phyloP scores from a whole-genome alignment of 2,888 invertebrate genomes.

The Chloromyia formosa region DNA sequence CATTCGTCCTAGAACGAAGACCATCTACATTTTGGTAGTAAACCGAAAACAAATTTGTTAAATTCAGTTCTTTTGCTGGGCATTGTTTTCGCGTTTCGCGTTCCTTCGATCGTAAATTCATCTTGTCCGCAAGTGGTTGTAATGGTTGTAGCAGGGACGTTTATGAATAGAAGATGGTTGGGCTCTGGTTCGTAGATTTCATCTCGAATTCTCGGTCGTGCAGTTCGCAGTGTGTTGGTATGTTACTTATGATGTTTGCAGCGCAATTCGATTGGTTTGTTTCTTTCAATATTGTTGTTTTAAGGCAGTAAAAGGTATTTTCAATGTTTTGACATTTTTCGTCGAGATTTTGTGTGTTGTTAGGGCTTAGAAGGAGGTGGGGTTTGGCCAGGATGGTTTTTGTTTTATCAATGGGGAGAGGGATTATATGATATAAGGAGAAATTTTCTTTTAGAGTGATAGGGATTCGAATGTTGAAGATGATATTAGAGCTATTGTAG shows the following conservation, averaged over 20 bases:
- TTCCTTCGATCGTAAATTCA: background rate
- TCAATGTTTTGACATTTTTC: background rate
- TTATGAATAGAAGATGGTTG: background rate
- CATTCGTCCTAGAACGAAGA: too few relatives aligned
- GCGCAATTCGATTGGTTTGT: background rate
- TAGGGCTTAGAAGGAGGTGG: background rate
- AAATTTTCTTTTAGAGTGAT: background rate
- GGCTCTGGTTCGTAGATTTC: background rate
- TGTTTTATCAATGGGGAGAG: background rate
- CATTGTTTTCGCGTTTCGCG: too few relatives aligned
- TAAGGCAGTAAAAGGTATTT: background rate
- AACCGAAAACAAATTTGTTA: too few relatives aligned
- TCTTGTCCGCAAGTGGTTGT: background rate
- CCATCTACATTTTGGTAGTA: too few relatives aligned
- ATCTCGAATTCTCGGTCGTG: background rate
- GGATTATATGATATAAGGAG: slow-evolving; percentile 10
- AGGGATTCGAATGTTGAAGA: slow-evolving; percentile 7
- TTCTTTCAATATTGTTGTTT: background rate
- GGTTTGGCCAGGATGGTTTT: background rate
- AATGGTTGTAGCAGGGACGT: background rate
- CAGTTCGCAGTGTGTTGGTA: slow-evolving; percentile 4
- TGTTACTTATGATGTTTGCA: background rate
- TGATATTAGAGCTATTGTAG: slow-evolving; percentile 13
- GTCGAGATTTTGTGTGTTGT: background rate
- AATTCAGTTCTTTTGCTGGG: too few relatives aligned